A percentile compares a stretch with the other conserved stretches of the same genome.
phyloP scores from a whole-genome alignment of 2,888 invertebrate genomes.

The Elysia crispata region DNA sequence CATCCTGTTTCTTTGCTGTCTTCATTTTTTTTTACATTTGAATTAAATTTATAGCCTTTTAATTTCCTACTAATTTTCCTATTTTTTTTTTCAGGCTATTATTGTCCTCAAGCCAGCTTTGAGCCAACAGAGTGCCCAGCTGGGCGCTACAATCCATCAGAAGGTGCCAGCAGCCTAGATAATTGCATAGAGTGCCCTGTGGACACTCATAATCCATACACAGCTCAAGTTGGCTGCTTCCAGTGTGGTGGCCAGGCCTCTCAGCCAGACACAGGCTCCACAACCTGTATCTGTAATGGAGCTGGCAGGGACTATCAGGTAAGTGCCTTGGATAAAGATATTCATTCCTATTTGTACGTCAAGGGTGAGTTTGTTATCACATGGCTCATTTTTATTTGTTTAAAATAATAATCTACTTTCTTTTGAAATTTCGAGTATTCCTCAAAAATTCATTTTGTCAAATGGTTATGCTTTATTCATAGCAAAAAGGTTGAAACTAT shows the following conservation, averaged over 20 bases:
- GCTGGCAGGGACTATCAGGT: slow-evolving; percentile 74
- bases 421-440: too few species aligned
- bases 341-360: too few species aligned
- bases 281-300: slow-evolving; percentile 69
- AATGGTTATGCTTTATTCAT: too few species aligned
- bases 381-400: too few species aligned
- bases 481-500: too few species aligned
- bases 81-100: slow-evolving; percentile 65
- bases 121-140: slow-evolving; percentile 68
- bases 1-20: neutral
- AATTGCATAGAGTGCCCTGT: slow-evolving; percentile 67
- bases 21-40: too few species aligned
- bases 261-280: slow-evolving; percentile 64
- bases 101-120: slow-evolving; percentile 70
- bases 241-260: slow-evolving; percentile 69
- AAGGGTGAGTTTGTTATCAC: too few species aligned
- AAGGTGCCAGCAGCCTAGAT: slow-evolving; percentile 55
- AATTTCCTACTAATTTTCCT: too few species aligned
- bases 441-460: too few species aligned
- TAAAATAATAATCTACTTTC: too few species aligned
- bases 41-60: neutral
- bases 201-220: slow-evolving; percentile 69
- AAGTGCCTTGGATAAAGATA: neutral
- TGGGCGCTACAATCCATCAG: slow-evolving; percentile 63
- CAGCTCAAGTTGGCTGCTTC: slow-evolving; percentile 70